A percentile compares a stretch with the other conserved stretches of the same genome.
Evolutionary conservation across 1,140 invertebrate species (phyloP).

Genomic region (Sitodiplosis mosellana): DNA sequence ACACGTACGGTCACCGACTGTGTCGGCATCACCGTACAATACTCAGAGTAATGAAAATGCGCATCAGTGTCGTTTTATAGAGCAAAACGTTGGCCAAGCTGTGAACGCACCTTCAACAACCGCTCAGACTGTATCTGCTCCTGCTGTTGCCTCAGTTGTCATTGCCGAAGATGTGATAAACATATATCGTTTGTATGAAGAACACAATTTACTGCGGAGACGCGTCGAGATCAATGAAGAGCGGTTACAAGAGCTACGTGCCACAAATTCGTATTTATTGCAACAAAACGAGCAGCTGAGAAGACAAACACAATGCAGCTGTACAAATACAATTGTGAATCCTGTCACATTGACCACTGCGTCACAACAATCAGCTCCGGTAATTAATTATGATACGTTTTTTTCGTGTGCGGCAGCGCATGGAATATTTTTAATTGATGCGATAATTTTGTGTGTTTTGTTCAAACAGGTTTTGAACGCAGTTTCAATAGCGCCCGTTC

Average conservation of each 20-base stretch:
- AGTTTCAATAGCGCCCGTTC: slow-evolving; percentile 36
- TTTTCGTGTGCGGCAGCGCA: too few species aligned
- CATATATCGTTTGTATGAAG: slow-evolving; percentile 5
- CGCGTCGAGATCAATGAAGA: slow-evolving; percentile 6
- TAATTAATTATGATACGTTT: background rate
- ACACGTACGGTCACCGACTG: background rate
- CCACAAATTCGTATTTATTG: slow-evolving; percentile 62
- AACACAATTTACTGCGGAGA: slow-evolving; percentile 4
- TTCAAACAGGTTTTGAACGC: slow-evolving; percentile 31
- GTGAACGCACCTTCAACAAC: background rate
- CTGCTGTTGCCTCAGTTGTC: background rate
- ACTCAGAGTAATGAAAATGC: background rate
- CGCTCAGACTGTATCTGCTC: background rate
- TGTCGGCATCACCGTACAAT: background rate
- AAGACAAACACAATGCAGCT: slow-evolving; percentile 25
- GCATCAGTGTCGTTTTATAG: background rate
- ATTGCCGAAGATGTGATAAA: slow-evolving; percentile 2
- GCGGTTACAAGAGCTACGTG: slow-evolving; percentile 41
- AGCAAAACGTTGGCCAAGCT: background rate
- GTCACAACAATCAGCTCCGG: slow-evolving; percentile 26
- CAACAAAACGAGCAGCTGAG: slow-evolving; percentile 63
- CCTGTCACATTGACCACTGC: slow-evolving; percentile 32
- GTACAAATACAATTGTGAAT: slow-evolving; percentile 21
- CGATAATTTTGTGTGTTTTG: too few species aligned
- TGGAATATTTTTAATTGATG: too few species aligned